Evolutionary conservation across 2,797 vertebrate genomes (phyloP).

Genomic region (Falco naumanni): DNA sequence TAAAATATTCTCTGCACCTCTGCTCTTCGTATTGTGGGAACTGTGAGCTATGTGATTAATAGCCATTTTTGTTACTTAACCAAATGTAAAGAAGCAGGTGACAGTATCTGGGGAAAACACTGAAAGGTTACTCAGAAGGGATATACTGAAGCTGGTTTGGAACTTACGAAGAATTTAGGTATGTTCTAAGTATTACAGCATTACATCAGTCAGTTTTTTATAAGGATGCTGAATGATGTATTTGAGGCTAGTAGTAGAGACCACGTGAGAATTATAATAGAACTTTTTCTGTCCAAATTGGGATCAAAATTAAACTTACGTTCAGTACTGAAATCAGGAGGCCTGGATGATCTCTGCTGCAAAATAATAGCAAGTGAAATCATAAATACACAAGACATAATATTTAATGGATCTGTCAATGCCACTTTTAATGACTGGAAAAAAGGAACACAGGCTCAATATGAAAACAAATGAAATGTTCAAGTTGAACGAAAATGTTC

Average conservation of each 20-base stretch:
- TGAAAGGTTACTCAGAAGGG: background rate
- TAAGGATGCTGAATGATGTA: background rate
- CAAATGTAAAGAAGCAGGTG: background rate
- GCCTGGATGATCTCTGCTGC: background rate
- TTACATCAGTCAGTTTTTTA: background rate
- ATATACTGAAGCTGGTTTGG: background rate
- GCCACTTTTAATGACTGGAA: background rate
- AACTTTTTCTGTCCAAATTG: background rate
- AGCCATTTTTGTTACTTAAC: background rate
- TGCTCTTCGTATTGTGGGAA: background rate
- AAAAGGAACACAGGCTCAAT: background rate
- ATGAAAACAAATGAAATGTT: background rate
- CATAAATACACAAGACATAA: background rate
- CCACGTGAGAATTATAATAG: background rate
- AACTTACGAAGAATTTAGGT: background rate
- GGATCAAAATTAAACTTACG: background rate
- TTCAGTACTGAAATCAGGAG: background rate
- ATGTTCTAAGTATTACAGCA: background rate
- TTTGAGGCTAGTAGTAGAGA: background rate
- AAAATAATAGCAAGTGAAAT: background rate
- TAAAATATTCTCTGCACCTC: background rate
- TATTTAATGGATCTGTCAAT: background rate
- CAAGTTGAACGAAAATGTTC: background rate
- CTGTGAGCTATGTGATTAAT: background rate
- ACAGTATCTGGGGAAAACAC: background rate